These are phyloP conservation scores for Xestia c-nigrum DNA, from an alignment of 2,888 invertebrate species.

Conservation along the genomic window DNA sequence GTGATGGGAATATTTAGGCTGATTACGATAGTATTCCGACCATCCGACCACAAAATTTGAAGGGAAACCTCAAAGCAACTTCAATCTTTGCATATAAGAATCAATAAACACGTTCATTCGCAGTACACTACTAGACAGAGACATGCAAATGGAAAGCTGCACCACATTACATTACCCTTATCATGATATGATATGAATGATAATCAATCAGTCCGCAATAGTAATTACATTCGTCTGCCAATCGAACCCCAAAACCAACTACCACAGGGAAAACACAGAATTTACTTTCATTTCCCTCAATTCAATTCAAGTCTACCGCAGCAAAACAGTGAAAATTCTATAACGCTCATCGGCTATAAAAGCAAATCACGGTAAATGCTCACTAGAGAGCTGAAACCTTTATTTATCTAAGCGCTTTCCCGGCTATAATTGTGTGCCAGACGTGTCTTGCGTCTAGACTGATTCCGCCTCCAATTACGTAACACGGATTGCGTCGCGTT, in stretches of 20 bases:
- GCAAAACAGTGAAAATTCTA: slow-evolving; percentile 32
- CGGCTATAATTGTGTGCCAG: slow-evolving; percentile 53
- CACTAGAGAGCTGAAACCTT: slow-evolving; percentile 31
- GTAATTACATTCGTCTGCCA: neutral
- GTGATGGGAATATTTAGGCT: no score
- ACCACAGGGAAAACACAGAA: neutral
- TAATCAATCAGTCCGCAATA: neutral
- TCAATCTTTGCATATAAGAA: neutral
- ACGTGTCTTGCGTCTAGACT: slow-evolving; percentile 53
- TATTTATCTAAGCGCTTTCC: slow-evolving; percentile 44
- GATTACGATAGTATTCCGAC: neutral
- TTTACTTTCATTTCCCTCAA: neutral
- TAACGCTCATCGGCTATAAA: slow-evolving; percentile 25
- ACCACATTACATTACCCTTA: neutral
- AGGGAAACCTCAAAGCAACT: neutral
- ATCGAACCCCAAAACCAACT: neutral
- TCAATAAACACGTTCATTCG: neutral
- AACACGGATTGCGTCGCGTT: slow-evolving; percentile 39
- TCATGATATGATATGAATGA: no score
- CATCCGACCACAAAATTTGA: neutral
- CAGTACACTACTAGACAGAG: neutral
- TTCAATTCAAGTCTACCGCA: neutral
- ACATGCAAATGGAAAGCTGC: neutral
- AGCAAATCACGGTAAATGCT: slow-evolving; percentile 36
- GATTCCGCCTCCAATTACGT: slow-evolving; percentile 57